Evolutionary conservation across 1,140 invertebrate species (phyloP).

Genomic region (Ganaspis sp.): DNA sequence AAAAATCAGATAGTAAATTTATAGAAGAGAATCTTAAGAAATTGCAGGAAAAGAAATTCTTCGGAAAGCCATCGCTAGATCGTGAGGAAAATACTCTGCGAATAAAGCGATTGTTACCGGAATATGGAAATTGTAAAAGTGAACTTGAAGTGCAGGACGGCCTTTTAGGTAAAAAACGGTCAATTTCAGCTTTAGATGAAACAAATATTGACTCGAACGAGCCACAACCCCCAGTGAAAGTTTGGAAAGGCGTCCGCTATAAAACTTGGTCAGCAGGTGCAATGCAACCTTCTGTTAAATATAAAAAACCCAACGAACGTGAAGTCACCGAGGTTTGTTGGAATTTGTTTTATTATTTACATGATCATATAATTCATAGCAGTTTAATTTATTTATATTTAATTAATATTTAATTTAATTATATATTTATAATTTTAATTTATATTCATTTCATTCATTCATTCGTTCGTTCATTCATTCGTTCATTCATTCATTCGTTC

Average conservation of each 20-base stretch:
- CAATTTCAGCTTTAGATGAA: conserved; percentile 65
- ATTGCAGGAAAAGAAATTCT: conserved; percentile 62
- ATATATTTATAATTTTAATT: no score
- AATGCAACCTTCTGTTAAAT: conserved; percentile 81
- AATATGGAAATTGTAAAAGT: conserved; percentile 74
- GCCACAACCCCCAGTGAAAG: conserved; percentile 79
- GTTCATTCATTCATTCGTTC: no score
- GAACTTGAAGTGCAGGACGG: conserved; percentile 76
- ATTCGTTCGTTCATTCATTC: no score
- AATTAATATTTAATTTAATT: conserved; percentile 30
- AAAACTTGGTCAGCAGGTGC: conserved; percentile 83
- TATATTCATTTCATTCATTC: no score
- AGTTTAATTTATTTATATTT: not conserved
- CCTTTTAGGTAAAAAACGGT: not conserved
- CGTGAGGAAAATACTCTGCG: conserved; percentile 54
- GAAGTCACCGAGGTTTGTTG: conserved; percentile 85
- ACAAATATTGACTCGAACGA: conserved; percentile 64
- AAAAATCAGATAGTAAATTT: conserved; percentile 72
- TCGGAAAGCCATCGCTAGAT: conserved; percentile 57
- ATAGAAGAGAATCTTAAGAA: conserved; percentile 70
- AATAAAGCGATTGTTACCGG: conserved; percentile 54
- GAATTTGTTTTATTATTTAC: conserved; percentile 38
- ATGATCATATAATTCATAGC: not conserved
- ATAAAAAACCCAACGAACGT: conserved; percentile 86
- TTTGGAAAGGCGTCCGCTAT: conserved; percentile 85